Base-by-base conservation (phyloP, 2,888 invertebrate genomes). In the Junonia oenone region DNA sequence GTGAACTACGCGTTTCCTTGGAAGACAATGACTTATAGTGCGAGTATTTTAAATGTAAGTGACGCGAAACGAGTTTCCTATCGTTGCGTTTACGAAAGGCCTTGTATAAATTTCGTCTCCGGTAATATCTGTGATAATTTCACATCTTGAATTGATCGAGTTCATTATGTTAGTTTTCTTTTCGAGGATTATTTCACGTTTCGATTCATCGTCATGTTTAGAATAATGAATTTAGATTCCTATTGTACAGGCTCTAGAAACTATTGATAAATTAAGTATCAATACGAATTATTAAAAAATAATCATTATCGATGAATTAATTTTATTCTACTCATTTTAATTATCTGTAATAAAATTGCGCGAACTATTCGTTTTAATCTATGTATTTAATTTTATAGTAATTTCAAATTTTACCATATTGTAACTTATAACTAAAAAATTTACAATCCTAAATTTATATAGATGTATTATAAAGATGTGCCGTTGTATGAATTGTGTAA, bases 101-200 rank as follows among this genome's bases (percentile, higher is more conserved):
- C 56, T 45, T 31, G 52, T 58, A 29, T 47, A 52, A 26, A 26
- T 43, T 45, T 58, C 47, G 50, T 58, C 58, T 55, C 50, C 50
- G 46, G 53, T 60, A 51, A 51, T 54, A 73, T 73, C 78, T 82
- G 82, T 81, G 78, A 82, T 82, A 78, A 63, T 62, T 58, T 66
- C 67, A 69, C 68, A 64, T 67, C 61, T 63, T 60, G 45, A 52
- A 45, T 54, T 46, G 38, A 33, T 56, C 53, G 51, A 53, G 48
- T 45, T 38, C 50, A 33, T 55, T 29, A 49, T 51, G 31, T 50
- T 15, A 40, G 31, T 45, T 51, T 40, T 17, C 11, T 17, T 40
- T 40, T 19, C 17, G 38, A 19, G 15, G 4, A 19, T 11, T 40
- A 11, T 15, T 40, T 40, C 38, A n/a, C 38, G 38, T n/a, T 19